Conservation (phyloP, 2,888 invertebrate genomes). For the Agapostemon virescens region DNA sequence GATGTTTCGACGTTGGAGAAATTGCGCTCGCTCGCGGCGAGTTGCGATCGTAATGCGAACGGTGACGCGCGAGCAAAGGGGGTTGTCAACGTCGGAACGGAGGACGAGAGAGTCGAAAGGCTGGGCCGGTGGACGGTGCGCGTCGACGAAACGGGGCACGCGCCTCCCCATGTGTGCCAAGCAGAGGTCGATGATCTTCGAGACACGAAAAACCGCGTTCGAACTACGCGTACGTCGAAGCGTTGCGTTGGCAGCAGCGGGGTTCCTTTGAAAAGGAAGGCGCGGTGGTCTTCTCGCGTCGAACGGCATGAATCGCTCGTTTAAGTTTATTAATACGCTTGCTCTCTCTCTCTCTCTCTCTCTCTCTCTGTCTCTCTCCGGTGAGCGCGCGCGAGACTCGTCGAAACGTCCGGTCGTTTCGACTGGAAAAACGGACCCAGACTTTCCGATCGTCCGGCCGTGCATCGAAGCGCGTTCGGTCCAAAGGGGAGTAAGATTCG, state of each 20-base stretch:
- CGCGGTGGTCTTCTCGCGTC: not conserved
- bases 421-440: not conserved
- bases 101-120: not conserved
- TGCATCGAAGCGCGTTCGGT: not conserved
- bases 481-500: not conserved
- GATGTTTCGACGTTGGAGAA: no score
- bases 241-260: constrained; percentile 5
- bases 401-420: not conserved
- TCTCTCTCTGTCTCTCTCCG: not conserved
- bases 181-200: not conserved
- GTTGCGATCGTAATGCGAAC: no score
- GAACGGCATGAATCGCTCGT: not conserved
- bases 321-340: not conserved
- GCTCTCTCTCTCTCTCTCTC: not conserved
- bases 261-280: not conserved
- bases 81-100: not conserved
- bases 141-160: not conserved
- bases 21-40: no score
- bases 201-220: not conserved
- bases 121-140: no score
- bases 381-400: not conserved
- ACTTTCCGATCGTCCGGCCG: not conserved
- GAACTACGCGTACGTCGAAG: not conserved
- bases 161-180: not conserved
- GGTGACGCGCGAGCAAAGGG: no score